Evolutionary conservation across 2,888 invertebrate species (phyloP).

Genomic region (Nyleta sp.): DNA sequence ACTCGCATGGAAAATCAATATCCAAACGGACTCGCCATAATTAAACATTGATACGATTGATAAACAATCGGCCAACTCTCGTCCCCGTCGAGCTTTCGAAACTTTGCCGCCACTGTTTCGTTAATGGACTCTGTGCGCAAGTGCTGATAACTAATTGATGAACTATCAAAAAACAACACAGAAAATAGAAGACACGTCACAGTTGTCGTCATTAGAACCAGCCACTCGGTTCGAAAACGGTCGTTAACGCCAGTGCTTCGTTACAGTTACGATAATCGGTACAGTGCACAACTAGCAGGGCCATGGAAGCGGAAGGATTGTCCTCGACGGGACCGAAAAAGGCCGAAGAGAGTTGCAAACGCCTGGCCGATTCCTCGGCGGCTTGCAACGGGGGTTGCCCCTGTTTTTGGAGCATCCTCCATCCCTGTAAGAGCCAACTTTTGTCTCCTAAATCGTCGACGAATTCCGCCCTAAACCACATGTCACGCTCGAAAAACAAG

Average conservation of each 20-base stretch:
- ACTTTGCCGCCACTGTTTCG: background rate
- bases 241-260: constrained; percentile 39
- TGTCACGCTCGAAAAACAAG: no score
- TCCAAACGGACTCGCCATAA: constrained; percentile 9
- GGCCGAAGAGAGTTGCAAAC: constrained; percentile 54
- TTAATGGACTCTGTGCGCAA: background rate
- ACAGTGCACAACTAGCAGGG: constrained; percentile 15
- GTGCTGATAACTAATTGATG: constrained; percentile 25
- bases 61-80: background rate
- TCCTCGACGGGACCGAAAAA: constrained; percentile 63
- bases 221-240: constrained; percentile 9
- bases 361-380: constrained; percentile 49
- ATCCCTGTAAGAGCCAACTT: constrained; percentile 82
- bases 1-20: constrained; percentile 47
- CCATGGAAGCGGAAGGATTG: constrained; percentile 53
- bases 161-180: constrained; percentile 1
- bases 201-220: constrained; percentile 21
- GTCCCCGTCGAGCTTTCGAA: background rate
- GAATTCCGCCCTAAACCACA: no score
- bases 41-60: constrained; percentile 4
- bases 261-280: constrained; percentile 38
- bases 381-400: constrained; percentile 75
- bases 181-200: constrained; percentile 1
- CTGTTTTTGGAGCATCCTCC: constrained; percentile 83
- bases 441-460: no score